These are phyloP conservation scores for Donacobius atricapilla DNA, from an alignment of 2,113 vertebrate genomes.

Conservation along the genomic window DNA sequence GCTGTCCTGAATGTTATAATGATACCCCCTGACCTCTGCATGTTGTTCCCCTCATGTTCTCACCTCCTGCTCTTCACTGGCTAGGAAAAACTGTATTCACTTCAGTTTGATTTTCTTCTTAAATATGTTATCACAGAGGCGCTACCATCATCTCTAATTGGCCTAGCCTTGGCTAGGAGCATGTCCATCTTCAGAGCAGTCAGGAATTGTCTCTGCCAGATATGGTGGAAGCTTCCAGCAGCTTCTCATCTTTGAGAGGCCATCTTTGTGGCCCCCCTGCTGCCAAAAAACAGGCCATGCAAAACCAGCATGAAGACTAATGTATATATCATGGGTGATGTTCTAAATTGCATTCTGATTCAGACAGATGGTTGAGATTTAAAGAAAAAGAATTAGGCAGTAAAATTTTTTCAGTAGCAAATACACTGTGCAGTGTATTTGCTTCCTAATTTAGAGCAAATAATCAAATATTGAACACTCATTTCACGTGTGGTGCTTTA, in stretches of 20 bases:
- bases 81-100: too few relatives aligned
- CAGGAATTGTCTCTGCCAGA: neutral
- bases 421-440: neutral
- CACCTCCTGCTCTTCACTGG: neutral
- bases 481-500: neutral
- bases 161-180: too few relatives aligned
- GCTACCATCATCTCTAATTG: neutral
- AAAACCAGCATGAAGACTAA: neutral
- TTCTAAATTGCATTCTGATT: neutral
- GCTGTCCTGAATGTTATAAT: too few relatives aligned
- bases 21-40: too few relatives aligned
- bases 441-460: neutral
- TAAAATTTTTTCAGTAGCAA: neutral
- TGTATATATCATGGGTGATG: neutral
- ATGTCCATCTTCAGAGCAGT: too few relatives aligned
- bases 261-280: fast-evolving
- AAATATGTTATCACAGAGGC: neutral
- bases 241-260: neutral
- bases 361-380: neutral
- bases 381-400: neutral
- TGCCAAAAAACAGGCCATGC: neutral
- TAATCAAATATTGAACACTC: neutral
- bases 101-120: neutral
- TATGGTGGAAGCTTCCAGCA: neutral
- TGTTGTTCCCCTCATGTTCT: neutral